Evolutionary conservation across 2,797 vertebrate species (phyloP), one percentile per base, ranked within the genome.

Genomic region (Etheostoma nigrum): DNA sequence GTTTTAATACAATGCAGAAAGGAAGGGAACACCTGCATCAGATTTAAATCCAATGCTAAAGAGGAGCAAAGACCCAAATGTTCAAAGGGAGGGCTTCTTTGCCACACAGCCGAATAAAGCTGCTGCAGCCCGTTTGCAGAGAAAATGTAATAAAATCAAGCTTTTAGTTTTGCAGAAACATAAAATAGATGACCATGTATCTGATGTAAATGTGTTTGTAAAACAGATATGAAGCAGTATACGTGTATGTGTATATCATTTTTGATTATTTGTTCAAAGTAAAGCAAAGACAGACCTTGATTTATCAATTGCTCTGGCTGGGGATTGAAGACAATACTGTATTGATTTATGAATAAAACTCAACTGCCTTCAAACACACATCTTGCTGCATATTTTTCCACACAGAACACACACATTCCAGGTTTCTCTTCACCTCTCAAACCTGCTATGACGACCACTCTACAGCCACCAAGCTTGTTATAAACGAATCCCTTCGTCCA

Each of bases 201-300:
- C 21, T 40, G 25, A 75, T 70, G 45, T 67, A 36, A 75, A 74
- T 79, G 10, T 76, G 18, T 71, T 62, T 75, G 54, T 71, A 63
- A 69, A 72, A 71, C 1, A 18, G 47, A 48, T 27, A 52, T 45
- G 2, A 78, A 78, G 65, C 52, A 72, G 83, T 61, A 69, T 47
- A 58, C 47, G 69, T 67, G 30, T 57, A 49, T 2, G 15, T 64
- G 48, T 59, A 42, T 66, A 51, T 68, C 36, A 61, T 45, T 48
- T 83, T 79, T 72, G 65, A 72, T 65, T 59, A 52, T 19, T 51
- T 63, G 19, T 59, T 68, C 1, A 12, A 65, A 42, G 59, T 25
- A 25, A 18, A 69, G 47, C 36, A 68, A 58, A 68, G 15, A 67
- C 12, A 25, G 13, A 4, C 8, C 14, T 40, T 51, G 11, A 58